A percentile compares a stretch with the other conserved stretches of the same genome.
Conservation (phyloP, 2,797 vertebrate genomes). For the Nyctalus aviator region DNA sequence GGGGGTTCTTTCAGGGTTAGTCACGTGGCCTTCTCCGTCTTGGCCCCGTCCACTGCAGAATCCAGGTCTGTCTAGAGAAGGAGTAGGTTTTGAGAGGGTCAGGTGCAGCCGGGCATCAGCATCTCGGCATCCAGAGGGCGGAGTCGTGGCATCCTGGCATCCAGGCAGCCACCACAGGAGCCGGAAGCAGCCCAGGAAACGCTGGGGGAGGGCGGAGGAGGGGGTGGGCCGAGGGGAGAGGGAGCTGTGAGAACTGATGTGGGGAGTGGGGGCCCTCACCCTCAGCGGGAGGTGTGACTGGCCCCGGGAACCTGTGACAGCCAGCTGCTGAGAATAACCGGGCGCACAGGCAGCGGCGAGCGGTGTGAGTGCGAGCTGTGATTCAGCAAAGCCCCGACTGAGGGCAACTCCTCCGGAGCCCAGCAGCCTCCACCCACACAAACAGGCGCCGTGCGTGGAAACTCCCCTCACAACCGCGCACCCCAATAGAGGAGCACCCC, state of each 20-base stretch:
- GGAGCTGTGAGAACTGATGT: constrained; percentile 5
- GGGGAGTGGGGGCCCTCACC: not conserved
- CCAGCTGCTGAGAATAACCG: constrained; percentile 65
- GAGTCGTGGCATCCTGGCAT: not conserved
- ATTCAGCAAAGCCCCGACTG: not conserved
- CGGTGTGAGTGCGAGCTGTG: constrained; percentile 22
- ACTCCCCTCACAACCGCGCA: not conserved
- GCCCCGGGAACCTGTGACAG: constrained; percentile 72
- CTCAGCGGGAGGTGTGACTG: constrained; percentile 62
- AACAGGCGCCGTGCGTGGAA: not conserved
- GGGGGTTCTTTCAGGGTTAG: not conserved
- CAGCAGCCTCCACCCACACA: not conserved
- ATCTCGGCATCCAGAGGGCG: not conserved
- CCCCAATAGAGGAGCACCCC: not conserved
- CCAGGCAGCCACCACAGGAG: not conserved
- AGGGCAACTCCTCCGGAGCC: not conserved
- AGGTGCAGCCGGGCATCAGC: not conserved
- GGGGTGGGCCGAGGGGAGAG: not conserved
- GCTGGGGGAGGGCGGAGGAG: constrained; percentile 24
- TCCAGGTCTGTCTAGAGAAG: not conserved
- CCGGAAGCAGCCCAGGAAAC: not conserved
- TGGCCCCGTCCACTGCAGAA: not conserved
- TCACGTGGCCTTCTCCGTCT: not conserved
- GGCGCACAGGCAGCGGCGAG: constrained; percentile 56
- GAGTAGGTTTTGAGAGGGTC: not conserved